Evolutionary conservation across 2,888 invertebrate genomes (phyloP).

Genomic region (Brachyopa scutellaris): DNA sequence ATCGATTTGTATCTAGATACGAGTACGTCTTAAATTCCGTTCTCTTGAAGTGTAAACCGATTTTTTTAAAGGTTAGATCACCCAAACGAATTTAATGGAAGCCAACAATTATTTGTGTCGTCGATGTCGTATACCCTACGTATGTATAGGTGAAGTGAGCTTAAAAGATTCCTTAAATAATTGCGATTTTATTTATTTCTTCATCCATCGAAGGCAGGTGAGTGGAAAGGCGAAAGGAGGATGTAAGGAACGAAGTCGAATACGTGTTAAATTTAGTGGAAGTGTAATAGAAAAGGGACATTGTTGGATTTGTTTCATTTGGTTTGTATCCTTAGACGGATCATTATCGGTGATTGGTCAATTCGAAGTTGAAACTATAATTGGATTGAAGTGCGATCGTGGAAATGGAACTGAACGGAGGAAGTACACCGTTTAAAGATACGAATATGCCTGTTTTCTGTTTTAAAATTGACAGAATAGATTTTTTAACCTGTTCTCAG

Average conservation of each 20-base stretch:
- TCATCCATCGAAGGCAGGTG: constrained; percentile 11
- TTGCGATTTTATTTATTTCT: constrained; percentile 62
- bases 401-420: constrained; percentile 42
- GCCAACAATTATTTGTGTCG: constrained; percentile 64
- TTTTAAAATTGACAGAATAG: no score
- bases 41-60: constrained; percentile 42
- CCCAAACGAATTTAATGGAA: constrained; percentile 60
- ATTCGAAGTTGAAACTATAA: constrained; percentile 4
- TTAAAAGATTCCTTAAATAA: constrained; percentile 64
- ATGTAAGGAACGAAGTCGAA: constrained; percentile 11
- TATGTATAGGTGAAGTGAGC: constrained; percentile 9
- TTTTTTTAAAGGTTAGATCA: constrained; percentile 61
- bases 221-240: constrained; percentile 1
- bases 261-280: constrained; percentile 55
- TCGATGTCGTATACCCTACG: no score
- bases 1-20: constrained; percentile 63
- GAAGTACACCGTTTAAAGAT: no score
- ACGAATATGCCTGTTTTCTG: no score
- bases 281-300: constrained; percentile 48
- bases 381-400: constrained; percentile 26
- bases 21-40: no score
- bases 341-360: constrained; percentile 45
- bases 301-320: neutral
- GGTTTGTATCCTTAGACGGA: neutral
- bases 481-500: no score